Conservation (phyloP, 2,888 invertebrate genomes). For the Germaria angustata region DNA sequence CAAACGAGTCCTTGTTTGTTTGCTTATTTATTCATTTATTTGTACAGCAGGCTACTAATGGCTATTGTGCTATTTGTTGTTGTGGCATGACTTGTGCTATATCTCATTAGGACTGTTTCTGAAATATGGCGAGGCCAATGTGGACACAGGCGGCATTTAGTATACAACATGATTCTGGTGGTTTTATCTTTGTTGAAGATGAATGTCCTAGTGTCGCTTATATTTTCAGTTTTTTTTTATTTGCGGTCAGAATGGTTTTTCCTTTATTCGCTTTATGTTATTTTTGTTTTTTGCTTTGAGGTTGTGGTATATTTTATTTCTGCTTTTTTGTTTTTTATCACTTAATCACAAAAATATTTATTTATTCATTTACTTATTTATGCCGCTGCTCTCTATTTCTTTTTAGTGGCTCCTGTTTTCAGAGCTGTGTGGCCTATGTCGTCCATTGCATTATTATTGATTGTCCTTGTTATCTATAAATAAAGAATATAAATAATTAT, state of each 20-base stretch:
- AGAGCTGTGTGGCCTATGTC: constrained; percentile 14
- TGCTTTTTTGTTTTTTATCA: constrained; percentile 30
- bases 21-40: constrained; percentile 41
- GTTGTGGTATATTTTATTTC: constrained; percentile 12
- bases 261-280: constrained; percentile 20
- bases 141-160: constrained; percentile 8
- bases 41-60: constrained; percentile 33
- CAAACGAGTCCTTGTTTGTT: constrained; percentile 34
- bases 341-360: constrained; percentile 54
- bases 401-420: background rate
- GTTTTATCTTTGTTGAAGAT: constrained; percentile 58
- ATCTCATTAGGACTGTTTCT: constrained; percentile 49
- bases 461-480: constrained; percentile 64
- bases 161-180: constrained; percentile 47
- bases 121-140: constrained; percentile 42
- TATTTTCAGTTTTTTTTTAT: constrained; percentile 54
- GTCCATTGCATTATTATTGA: constrained; percentile 51
- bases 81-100: constrained; percentile 37
- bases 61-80: constrained; percentile 3
- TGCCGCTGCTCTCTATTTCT: constrained; percentile 10
- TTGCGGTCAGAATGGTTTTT: constrained; percentile 40
- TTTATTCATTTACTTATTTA: constrained; percentile 27
- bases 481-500: constrained; percentile 37
- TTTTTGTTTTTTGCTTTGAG: constrained; percentile 22
- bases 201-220: constrained; percentile 56